Percentiles rank a stretch among this genome's conserved stretches.
These are phyloP conservation scores for Pangasianodon gigas DNA, from an alignment of 2,113 vertebrate species.

Conservation along the genomic window DNA sequence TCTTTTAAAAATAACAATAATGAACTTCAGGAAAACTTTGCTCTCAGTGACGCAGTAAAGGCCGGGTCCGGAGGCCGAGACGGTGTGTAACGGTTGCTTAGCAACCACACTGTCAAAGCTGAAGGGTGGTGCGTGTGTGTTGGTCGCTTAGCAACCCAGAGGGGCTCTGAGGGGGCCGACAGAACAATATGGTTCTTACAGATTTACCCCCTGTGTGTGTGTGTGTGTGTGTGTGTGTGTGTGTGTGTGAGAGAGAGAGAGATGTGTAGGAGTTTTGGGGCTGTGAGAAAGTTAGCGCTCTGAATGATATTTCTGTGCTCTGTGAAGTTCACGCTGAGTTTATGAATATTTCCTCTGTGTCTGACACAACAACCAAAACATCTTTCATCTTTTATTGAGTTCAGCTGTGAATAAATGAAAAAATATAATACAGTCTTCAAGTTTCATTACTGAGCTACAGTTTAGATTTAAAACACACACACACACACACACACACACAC, in stretches of 20 bases:
- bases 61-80: conserved; percentile 34
- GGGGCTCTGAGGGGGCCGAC: conserved; percentile 55
- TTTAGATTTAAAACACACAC: background rate
- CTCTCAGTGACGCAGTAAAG: background rate
- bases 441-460: background rate
- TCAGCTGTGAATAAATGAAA: background rate
- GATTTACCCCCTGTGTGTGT: conserved; percentile 53
- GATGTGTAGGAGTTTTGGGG: background rate
- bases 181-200: conserved; percentile 73
- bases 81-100: conserved; percentile 69
- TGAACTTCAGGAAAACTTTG: background rate
- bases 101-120: conserved; percentile 75
- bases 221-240: background rate
- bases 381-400: conserved; percentile 16
- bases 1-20: background rate
- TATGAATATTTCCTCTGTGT: conserved; percentile 25
- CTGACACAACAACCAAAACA: background rate
- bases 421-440: background rate
- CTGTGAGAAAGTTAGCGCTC: conserved; percentile 7
- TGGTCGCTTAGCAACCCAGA: conserved; percentile 69
- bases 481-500: conserved; percentile 16
- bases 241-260: background rate
- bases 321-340: conserved; percentile 26
- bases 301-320: conserved; percentile 27
- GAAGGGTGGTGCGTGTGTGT: conserved; percentile 21